These are phyloP conservation scores for Palloptera scutellata DNA, from an alignment of 2,888 invertebrate genomes.

Conservation along the genomic window DNA sequence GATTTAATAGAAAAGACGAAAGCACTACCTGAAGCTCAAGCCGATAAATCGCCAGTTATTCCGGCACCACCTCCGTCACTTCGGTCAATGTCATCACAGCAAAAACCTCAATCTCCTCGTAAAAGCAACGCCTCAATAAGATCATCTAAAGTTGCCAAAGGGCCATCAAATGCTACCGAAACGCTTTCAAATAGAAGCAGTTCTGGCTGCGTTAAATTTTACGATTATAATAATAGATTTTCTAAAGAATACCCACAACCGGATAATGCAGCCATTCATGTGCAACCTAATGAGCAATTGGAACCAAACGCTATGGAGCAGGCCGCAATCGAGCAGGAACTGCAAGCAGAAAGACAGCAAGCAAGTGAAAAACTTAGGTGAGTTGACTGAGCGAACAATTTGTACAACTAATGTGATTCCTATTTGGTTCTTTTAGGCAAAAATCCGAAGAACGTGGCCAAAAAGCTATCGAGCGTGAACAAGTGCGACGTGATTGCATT, in stretches of 20 bases:
- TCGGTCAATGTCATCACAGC: slow-evolving; percentile 1
- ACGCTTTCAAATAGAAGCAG: slow-evolving; percentile 15
- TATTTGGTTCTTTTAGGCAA: slow-evolving; percentile 44
- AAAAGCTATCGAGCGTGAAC: slow-evolving; percentile 66
- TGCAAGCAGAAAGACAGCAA: slow-evolving; percentile 44
- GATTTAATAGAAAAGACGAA: slow-evolving; percentile 48
- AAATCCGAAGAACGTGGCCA: slow-evolving; percentile 62
- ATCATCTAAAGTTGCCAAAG: slow-evolving; percentile 19
- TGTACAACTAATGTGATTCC: background rate
- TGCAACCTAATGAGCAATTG: slow-evolving; percentile 42
- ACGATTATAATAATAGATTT: slow-evolving; percentile 66
- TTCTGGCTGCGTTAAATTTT: slow-evolving; percentile 60
- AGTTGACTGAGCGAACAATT: background rate
- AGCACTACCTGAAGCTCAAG: background rate
- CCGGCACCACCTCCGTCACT: slow-evolving; percentile 21
- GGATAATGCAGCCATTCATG: slow-evolving; percentile 54
- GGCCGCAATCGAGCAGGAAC: slow-evolving; percentile 50
- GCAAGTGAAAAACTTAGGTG: slow-evolving; percentile 51
- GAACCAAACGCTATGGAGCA: slow-evolving; percentile 55
- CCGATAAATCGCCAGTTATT: slow-evolving; percentile 17
- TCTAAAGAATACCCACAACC: slow-evolving; percentile 57
- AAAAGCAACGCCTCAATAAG: slow-evolving; percentile 34
- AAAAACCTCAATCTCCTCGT: slow-evolving; percentile 29
- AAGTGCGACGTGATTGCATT: slow-evolving; percentile 66
- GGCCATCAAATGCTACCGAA: slow-evolving; percentile 18